Evolutionary conservation across 2,113 vertebrate species (phyloP).

Genomic region (Calyptomena viridis): DNA sequence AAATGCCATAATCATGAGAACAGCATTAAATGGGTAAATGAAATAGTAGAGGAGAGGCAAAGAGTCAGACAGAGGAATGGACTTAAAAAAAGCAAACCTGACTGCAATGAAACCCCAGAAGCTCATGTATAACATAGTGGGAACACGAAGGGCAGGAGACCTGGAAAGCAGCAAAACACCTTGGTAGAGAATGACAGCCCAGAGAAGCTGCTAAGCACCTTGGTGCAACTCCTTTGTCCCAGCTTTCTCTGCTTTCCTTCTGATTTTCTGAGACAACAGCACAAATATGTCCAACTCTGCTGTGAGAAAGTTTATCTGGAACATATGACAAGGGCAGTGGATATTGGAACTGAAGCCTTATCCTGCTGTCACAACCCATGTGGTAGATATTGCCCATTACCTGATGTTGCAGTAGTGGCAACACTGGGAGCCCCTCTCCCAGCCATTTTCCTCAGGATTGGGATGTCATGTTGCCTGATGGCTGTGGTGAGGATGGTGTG

Average conservation of each 20-base stretch:
- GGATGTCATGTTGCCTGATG: neutral
- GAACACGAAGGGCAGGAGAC: neutral
- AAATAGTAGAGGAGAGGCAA: neutral
- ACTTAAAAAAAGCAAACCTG: neutral
- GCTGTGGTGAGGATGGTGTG: neutral
- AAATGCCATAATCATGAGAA: constrained; percentile 39
- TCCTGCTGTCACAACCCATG: neutral
- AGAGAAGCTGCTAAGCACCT: neutral
- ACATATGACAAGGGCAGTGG: neutral
- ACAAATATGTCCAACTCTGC: neutral
- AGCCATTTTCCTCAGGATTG: neutral
- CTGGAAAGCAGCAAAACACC: neutral
- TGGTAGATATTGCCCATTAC: neutral
- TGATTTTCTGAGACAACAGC: neutral
- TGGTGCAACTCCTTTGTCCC: neutral
- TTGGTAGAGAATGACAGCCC: neutral
- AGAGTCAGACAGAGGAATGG: neutral
- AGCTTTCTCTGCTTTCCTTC: neutral
- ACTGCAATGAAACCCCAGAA: neutral
- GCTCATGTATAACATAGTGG: accelerated
- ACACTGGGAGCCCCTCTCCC: neutral
- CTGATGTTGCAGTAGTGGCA: neutral
- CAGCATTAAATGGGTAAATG: constrained; percentile 10
- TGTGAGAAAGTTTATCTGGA: neutral
- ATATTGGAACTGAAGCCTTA: neutral